phyloP scores from a whole-genome alignment of 2,888 invertebrate genomes.

The Xylota sylvarum region DNA sequence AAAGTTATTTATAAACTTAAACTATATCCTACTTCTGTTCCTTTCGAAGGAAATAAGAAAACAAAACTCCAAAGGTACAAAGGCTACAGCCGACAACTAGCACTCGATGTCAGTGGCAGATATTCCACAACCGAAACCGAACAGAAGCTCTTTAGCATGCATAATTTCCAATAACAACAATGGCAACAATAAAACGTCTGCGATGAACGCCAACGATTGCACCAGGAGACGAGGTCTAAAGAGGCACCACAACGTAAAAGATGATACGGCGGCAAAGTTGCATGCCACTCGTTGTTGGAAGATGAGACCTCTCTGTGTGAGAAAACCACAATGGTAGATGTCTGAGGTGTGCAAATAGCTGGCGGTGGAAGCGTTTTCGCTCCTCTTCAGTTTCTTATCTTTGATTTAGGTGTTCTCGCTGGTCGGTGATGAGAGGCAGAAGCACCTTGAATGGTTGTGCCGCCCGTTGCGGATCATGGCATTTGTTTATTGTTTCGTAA shows the following conservation, averaged over 20 bases:
- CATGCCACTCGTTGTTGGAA: constrained; percentile 29
- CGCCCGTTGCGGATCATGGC: constrained; percentile 58
- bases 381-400: constrained; percentile 71
- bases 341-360: constrained; percentile 64
- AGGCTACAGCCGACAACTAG: constrained; percentile 13
- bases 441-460: constrained; percentile 61
- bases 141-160: constrained; percentile 55
- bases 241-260: constrained; percentile 50
- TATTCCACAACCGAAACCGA: constrained; percentile 13
- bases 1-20: background rate
- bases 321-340: constrained; percentile 46
- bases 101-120: constrained; percentile 41
- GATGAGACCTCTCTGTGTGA: constrained; percentile 33
- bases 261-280: constrained; percentile 57
- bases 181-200: constrained; percentile 63
- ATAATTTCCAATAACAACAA: constrained; percentile 66
- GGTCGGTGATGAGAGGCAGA: constrained; percentile 53
- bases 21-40: background rate
- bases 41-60: background rate
- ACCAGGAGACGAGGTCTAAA: constrained; percentile 27
- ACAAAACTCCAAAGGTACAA: background rate
- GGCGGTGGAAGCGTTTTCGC: constrained; percentile 67
- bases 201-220: constrained; percentile 62
- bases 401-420: constrained; percentile 65
- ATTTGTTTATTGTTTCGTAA: constrained; percentile 74